These are phyloP conservation scores for Semibalanus balanoides DNA, from an alignment of 1,140 invertebrate species.

Conservation along the genomic window DNA sequence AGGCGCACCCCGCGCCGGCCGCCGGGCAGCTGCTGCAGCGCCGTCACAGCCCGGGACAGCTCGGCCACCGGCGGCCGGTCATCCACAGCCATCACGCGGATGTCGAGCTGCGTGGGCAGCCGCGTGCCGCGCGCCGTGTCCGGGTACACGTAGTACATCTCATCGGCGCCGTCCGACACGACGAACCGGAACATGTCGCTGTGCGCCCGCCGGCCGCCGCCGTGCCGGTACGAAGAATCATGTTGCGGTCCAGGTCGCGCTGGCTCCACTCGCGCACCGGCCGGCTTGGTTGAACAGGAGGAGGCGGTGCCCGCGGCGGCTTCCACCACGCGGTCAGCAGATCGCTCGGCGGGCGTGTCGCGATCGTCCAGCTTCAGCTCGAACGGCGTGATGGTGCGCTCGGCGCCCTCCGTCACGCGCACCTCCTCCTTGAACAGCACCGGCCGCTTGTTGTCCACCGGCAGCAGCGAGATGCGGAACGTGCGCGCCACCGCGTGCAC, in stretches of 20 bases:
- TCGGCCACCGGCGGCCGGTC: slow-evolving; percentile 27
- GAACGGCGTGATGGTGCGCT: slow-evolving; percentile 30
- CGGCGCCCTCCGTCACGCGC: slow-evolving; percentile 28
- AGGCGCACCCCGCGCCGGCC: neutral
- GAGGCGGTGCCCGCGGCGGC: slow-evolving; percentile 29
- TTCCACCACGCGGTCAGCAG: slow-evolving; percentile 28
- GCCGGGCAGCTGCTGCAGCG: neutral
- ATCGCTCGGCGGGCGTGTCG: slow-evolving; percentile 27
- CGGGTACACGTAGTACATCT: slow-evolving; percentile 30
- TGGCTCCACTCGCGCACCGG: slow-evolving; percentile 28
- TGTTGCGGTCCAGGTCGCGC: slow-evolving; percentile 27
- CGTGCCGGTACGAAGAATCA: slow-evolving; percentile 31
- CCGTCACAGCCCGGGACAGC: slow-evolving; percentile 21
- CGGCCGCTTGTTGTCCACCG: slow-evolving; percentile 33
- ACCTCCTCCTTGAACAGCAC: slow-evolving; percentile 28
- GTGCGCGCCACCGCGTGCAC: slow-evolving; percentile 29
- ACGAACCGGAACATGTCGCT: slow-evolving; percentile 29
- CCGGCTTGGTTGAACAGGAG: slow-evolving; percentile 26
- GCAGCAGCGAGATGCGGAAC: slow-evolving; percentile 31
- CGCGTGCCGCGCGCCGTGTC: slow-evolving; percentile 24
- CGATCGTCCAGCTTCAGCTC: slow-evolving; percentile 31
- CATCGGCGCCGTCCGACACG: slow-evolving; percentile 28
- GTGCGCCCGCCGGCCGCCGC: slow-evolving; percentile 23
- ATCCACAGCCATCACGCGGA: slow-evolving; percentile 30
- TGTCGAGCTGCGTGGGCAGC: slow-evolving; percentile 26